Evolutionary conservation across 2,113 vertebrate species (phyloP).

Genomic region (Microcebus lehilahytsara): DNA sequence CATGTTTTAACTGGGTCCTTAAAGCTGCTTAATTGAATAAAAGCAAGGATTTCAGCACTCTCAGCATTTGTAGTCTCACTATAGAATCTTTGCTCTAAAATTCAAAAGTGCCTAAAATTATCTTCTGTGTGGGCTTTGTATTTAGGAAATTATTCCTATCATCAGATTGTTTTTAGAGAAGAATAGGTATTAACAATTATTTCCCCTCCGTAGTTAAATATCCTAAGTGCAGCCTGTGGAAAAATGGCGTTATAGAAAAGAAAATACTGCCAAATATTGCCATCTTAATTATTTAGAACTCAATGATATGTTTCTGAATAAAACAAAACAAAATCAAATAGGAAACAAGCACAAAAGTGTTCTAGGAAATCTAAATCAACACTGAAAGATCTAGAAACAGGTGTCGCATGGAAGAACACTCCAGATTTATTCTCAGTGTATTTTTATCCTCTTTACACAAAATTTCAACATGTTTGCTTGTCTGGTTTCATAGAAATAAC

Average conservation of each 20-base stretch:
- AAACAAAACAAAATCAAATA: neutral
- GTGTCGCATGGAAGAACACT: neutral
- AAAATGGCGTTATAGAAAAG: neutral
- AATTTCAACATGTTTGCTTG: neutral
- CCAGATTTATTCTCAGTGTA: neutral
- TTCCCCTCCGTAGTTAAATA: neutral
- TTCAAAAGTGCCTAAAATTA: conserved; percentile 31
- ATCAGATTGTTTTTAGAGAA: neutral
- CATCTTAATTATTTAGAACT: neutral
- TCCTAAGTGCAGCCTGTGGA: neutral
- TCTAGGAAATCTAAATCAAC: neutral
- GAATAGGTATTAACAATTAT: neutral
- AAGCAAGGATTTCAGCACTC: neutral
- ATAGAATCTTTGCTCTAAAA: conserved; percentile 3
- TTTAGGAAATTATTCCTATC: neutral
- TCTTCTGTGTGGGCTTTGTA: neutral
- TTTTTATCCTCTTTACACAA: neutral
- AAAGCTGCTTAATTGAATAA: conserved; percentile 69
- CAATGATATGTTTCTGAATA: neutral
- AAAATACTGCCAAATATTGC: neutral
- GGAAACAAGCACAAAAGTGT: neutral
- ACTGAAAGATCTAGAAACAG: neutral
- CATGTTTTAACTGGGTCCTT: conserved; percentile 68
- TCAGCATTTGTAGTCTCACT: neutral
- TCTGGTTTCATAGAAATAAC: neutral